Evolutionary conservation across 1,140 invertebrate species (phyloP).

Genomic region (Chrysoperla carnea): DNA sequence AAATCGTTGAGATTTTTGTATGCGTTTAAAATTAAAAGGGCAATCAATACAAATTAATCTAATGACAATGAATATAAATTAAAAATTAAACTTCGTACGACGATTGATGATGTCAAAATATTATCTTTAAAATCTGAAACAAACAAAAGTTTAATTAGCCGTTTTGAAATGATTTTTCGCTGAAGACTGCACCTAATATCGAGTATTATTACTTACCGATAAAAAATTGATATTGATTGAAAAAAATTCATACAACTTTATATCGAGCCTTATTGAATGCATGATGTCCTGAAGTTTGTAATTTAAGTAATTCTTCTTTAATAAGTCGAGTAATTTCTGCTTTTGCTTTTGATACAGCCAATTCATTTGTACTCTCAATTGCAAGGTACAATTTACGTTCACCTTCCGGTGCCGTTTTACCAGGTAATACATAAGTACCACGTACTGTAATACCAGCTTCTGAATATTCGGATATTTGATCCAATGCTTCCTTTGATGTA

Average conservation of each 20-base stretch:
- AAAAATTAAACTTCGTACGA: too few relatives aligned
- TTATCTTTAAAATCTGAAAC: too few relatives aligned
- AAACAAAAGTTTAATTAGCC: too few relatives aligned
- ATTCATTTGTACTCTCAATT: slow-evolving; percentile 96
- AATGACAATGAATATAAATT: too few relatives aligned
- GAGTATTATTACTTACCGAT: too few relatives aligned
- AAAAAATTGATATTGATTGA: too few relatives aligned
- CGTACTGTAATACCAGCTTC: slow-evolving; percentile 97
- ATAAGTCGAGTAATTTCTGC: slow-evolving; percentile 95
- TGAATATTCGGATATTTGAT: slow-evolving; percentile 96
- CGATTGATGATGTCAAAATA: too few relatives aligned
- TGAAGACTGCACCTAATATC: too few relatives aligned
- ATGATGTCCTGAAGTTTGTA: slow-evolving; percentile 73
- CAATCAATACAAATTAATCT: too few relatives aligned
- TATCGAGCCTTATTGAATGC: slow-evolving; percentile 84
- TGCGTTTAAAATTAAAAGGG: too few relatives aligned
- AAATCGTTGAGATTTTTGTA: too few relatives aligned
- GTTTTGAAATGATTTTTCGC: too few relatives aligned
- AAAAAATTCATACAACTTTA: slow-evolving; percentile 68
- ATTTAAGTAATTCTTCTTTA: slow-evolving; percentile 88
- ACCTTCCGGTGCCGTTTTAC: slow-evolving; percentile 81
- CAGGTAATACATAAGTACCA: slow-evolving; percentile 86
- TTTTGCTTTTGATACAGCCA: slow-evolving; percentile 94
- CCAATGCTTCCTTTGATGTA: slow-evolving; percentile 95
- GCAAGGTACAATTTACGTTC: slow-evolving; percentile 95